A percentile compares a stretch with the other conserved stretches of the same genome.
These are phyloP conservation scores for Invenusta paracnida DNA, from an alignment of 2,888 invertebrate genomes.

Conservation along the genomic window DNA sequence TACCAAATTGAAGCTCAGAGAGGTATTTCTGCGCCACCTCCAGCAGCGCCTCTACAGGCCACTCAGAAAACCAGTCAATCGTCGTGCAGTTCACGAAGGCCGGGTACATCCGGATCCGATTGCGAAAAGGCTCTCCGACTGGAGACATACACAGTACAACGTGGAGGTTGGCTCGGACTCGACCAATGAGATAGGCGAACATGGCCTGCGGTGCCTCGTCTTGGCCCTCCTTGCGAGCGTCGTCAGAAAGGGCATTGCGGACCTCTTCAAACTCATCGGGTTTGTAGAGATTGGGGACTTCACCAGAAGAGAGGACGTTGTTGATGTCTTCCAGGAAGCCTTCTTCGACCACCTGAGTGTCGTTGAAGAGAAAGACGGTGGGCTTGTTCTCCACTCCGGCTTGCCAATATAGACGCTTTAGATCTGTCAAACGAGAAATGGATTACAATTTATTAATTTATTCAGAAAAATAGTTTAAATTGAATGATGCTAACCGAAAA, in stretches of 20 bases:
- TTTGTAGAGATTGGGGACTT: conserved; percentile 80
- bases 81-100: conserved; percentile 80
- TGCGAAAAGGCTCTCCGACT: conserved; percentile 72
- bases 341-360: conserved; percentile 76
- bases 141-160: conserved; percentile 81
- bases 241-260: conserved; percentile 55
- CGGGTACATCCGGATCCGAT: conserved; percentile 79
- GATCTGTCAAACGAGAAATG: too few relatives aligned
- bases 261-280: conserved; percentile 78
- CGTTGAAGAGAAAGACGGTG: conserved; percentile 77
- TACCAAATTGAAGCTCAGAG: conserved; percentile 66
- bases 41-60: conserved; percentile 81
- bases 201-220: conserved; percentile 65
- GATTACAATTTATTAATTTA: too few relatives aligned
- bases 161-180: conserved; percentile 73
- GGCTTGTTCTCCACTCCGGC: conserved; percentile 73
- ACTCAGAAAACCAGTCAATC: conserved; percentile 82
- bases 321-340: conserved; percentile 81
- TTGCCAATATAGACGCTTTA: conserved; percentile 71
- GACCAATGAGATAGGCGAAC: conserved; percentile 72
- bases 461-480: too few relatives aligned
- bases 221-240: conserved; percentile 57
- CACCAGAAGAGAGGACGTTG: conserved; percentile 79
- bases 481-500: too few relatives aligned
- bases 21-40: conserved; percentile 81